A percentile compares a stretch with the other conserved stretches of the same genome.
Evolutionary conservation across 2,113 vertebrate species (phyloP).

Genomic region (Porphyrio hochstetteri): DNA sequence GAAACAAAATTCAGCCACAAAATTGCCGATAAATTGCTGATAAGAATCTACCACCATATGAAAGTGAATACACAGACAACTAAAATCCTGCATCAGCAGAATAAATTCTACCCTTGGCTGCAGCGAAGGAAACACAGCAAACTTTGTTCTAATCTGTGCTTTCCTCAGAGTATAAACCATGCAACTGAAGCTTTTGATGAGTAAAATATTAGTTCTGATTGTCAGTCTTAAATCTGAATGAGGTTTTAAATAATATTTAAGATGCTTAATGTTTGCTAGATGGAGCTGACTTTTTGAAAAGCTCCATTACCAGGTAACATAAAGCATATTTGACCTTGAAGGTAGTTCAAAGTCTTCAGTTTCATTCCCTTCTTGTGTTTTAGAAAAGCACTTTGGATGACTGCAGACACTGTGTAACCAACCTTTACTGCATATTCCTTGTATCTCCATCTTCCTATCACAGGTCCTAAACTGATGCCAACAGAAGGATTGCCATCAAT

Average conservation of each 20-base stretch:
- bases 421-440: neutral
- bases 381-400: neutral
- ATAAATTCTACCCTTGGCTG: neutral
- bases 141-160: neutral
- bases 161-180: neutral
- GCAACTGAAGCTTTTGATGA: neutral
- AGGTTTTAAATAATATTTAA: neutral
- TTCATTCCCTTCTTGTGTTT: neutral
- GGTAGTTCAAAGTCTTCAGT: neutral
- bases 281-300: neutral
- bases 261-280: neutral
- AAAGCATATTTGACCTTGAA: neutral
- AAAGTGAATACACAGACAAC: neutral
- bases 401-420: neutral
- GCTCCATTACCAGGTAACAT: neutral
- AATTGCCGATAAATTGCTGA: neutral
- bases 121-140: neutral
- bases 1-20: neutral
- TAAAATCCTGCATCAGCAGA: slow-evolving; percentile 1
- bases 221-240: neutral
- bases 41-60: neutral
- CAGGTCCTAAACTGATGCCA: neutral
- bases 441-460: neutral
- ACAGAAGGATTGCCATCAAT: neutral
- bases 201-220: neutral